Evolutionary conservation across 2,113 vertebrate genomes (phyloP).

Genomic region (Ictidomys tridecemlineatus): DNA sequence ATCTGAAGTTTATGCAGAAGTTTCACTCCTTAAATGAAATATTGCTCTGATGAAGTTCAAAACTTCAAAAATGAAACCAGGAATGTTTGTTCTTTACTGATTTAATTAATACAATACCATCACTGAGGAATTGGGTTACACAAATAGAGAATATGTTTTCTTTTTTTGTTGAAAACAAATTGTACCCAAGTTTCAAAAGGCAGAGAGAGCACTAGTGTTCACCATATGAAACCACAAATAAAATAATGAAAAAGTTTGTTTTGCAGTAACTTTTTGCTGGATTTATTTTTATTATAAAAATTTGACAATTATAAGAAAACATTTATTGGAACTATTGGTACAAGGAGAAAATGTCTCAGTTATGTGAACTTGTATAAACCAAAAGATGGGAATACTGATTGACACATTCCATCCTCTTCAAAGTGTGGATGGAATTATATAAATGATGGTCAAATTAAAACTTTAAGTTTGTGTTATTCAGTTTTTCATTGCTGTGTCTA

Average conservation of each 20-base stretch:
- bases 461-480: background rate
- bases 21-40: background rate
- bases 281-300: conserved; percentile 38
- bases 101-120: background rate
- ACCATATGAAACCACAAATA: conserved; percentile 13
- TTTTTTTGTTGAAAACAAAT: conserved; percentile 23
- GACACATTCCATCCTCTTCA: background rate
- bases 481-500: too few species aligned
- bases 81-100: background rate
- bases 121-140: background rate
- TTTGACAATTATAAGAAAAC: background rate
- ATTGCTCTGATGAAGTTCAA: background rate
- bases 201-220: background rate
- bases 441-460: background rate
- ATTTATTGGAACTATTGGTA: background rate
- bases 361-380: background rate
- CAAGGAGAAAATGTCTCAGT: background rate
- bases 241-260: background rate
- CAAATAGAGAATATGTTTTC: background rate
- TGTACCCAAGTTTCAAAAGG: conserved; percentile 22
- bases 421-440: background rate
- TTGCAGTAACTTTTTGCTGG: background rate
- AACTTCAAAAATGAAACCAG: background rate
- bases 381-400: background rate
- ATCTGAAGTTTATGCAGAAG: background rate